Conservation (phyloP, 2,797 vertebrate genomes). For the Chrysolophus pictus region DNA sequence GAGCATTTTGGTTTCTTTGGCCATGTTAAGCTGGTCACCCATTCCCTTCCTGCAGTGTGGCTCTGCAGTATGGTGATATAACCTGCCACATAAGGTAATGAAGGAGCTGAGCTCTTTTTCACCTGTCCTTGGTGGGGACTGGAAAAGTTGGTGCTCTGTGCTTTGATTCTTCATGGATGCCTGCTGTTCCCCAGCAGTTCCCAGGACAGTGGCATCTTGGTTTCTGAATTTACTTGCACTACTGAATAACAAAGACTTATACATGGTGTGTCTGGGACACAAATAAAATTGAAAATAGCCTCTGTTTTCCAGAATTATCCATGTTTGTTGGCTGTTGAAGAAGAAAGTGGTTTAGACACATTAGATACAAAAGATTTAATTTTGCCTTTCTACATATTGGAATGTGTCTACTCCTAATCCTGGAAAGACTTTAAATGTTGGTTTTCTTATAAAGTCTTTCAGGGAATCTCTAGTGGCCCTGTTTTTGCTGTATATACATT, state of each 20-base stretch:
- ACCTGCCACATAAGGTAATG: background rate
- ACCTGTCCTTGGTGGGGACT: background rate
- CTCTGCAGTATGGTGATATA: background rate
- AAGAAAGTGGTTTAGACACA: background rate
- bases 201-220: rapidly evolving
- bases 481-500: background rate
- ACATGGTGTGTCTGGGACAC: background rate
- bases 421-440: background rate
- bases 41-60: background rate
- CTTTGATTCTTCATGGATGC: background rate
- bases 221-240: background rate
- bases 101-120: background rate
- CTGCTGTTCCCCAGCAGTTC: background rate
- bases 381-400: background rate
- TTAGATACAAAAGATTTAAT: background rate
- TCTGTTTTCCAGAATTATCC: background rate
- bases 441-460: background rate
- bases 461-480: background rate
- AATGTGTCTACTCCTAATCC: background rate
- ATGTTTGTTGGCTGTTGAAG: background rate
- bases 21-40: background rate
- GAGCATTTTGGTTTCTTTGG: background rate
- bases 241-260: background rate
- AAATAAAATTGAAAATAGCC: background rate
- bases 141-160: background rate